Conservation (phyloP, 2,888 invertebrate genomes). For the Reticulitermes lucifugus region DNA sequence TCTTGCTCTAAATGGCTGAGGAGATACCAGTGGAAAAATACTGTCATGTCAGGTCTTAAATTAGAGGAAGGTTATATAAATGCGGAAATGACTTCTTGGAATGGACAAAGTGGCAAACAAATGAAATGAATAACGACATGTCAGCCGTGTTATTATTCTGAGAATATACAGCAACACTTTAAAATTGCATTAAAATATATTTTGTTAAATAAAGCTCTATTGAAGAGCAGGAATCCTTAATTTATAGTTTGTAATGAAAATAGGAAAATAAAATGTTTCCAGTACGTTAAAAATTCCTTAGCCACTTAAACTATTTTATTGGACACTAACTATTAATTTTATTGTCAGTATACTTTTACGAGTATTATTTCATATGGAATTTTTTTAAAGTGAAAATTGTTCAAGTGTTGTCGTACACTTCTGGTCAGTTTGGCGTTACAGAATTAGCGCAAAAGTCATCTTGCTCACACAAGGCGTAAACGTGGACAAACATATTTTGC, state of each 20-base stretch:
- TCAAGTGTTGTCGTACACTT: no score
- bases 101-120: not conserved
- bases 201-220: slow-evolving; percentile 16
- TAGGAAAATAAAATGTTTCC: not conserved
- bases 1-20: not conserved
- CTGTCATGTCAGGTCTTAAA: not conserved
- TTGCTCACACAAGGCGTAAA: no score
- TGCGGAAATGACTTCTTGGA: not conserved
- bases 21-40: not conserved
- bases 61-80: not conserved
- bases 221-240: not conserved
- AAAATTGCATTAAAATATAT: slow-evolving; percentile 25
- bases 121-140: slow-evolving; percentile 23
- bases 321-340: not conserved
- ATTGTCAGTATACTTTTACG: not conserved
- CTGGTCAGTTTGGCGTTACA: no score
- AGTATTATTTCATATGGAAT: no score
- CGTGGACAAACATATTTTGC: no score
- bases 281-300: not conserved
- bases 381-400: no score
- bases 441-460: no score
- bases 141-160: not conserved
- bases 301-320: slow-evolving; percentile 16
- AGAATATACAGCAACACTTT: slow-evolving; percentile 30
- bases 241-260: not conserved